These are phyloP conservation scores for Octopus sinensis DNA, from an alignment of 1,140 invertebrate genomes.

Conservation along the genomic window DNA sequence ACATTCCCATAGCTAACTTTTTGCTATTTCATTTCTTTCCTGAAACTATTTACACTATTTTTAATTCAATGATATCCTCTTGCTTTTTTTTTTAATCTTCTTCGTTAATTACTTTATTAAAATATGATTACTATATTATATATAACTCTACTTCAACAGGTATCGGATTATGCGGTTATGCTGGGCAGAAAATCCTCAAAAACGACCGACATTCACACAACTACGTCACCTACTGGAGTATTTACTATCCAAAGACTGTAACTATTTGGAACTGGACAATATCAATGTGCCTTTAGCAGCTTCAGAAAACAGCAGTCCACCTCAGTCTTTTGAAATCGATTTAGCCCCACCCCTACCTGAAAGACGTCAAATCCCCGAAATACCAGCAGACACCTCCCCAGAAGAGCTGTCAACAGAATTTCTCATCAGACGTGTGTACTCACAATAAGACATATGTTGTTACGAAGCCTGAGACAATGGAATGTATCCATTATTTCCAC, in stretches of 20 bases:
- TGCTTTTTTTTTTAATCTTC: too few species aligned
- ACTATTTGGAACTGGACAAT: conserved; percentile 54
- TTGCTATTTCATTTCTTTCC: too few species aligned
- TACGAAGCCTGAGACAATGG: background rate
- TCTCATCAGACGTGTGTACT: background rate
- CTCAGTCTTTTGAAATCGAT: background rate
- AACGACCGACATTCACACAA: conserved; percentile 74
- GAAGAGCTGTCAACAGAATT: conserved; percentile 12
- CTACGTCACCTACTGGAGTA: conserved; percentile 65
- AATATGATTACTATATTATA: too few species aligned
- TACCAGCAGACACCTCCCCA: background rate
- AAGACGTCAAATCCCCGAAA: background rate
- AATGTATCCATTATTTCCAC: background rate
- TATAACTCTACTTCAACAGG: conserved; percentile 54
- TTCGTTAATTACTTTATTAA: too few species aligned
- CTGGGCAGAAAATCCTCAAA: conserved; percentile 73
- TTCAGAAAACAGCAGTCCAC: conserved; percentile 44
- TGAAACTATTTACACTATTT: too few species aligned
- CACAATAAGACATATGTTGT: background rate
- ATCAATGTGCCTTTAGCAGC: conserved; percentile 48
- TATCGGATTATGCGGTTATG: conserved; percentile 75
- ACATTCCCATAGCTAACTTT: too few species aligned
- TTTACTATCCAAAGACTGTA: conserved; percentile 58
- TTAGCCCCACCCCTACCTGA: background rate
- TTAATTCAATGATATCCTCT: too few species aligned